Conservation (phyloP, 92 coral and sea anemone species). For the Phymanthus crucifer region DNA sequence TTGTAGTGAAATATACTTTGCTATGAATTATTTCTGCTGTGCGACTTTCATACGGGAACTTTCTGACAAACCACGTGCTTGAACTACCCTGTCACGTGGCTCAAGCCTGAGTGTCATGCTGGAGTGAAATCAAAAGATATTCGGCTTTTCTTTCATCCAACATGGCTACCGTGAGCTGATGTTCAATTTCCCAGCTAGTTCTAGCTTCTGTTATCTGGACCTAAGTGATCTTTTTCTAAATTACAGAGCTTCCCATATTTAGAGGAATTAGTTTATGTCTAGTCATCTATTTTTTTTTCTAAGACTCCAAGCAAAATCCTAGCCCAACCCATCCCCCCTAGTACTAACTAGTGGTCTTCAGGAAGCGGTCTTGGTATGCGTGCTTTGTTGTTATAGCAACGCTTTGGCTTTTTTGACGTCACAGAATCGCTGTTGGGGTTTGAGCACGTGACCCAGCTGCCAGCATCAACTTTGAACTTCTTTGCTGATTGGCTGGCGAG, state of each 20-base stretch:
- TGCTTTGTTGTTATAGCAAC: neutral
- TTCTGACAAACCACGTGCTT: neutral
- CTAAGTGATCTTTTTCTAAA: neutral
- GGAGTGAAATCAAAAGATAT: neutral
- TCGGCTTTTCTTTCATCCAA: neutral
- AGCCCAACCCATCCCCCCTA: constrained; percentile 8
- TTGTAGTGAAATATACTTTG: neutral
- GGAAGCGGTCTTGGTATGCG: neutral
- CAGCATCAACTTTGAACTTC: constrained; percentile 21
- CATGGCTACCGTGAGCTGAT: neutral
- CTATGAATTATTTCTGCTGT: neutral
- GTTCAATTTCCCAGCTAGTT: neutral
- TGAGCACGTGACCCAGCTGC: constrained; percentile 16
- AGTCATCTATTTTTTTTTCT: neutral
- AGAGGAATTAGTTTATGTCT: neutral
- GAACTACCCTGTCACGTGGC: neutral
- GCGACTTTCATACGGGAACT: neutral
- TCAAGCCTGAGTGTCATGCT: neutral
- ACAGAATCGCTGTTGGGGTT: neutral
- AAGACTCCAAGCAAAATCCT: constrained; percentile 4
- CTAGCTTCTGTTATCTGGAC: neutral
- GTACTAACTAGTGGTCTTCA: neutral
- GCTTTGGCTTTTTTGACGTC: constrained; percentile 4
- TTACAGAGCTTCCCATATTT: constrained; percentile 1
- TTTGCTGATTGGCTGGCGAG: constrained; percentile 15